Evolutionary conservation across 2,888 invertebrate genomes (phyloP).

Genomic region (Leptopilina myrica): DNA sequence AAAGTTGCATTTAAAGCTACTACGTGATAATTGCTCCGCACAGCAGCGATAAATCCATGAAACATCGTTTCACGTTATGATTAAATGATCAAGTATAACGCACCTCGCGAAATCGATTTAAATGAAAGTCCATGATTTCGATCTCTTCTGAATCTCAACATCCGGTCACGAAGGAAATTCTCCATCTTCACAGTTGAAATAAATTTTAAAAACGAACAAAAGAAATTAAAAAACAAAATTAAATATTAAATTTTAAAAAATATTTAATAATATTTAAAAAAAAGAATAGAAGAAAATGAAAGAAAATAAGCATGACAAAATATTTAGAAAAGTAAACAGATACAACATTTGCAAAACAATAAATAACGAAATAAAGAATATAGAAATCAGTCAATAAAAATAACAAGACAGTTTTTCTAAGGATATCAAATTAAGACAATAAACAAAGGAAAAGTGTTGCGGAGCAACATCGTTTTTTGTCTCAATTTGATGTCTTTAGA

Average conservation of each 20-base stretch:
- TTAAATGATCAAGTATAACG: constrained; percentile 17
- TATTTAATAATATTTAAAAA: too few relatives aligned
- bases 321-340: too few relatives aligned
- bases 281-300: too few relatives aligned
- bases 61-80: constrained; percentile 29
- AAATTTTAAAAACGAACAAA: constrained; percentile 2
- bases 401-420: too few relatives aligned
- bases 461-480: too few relatives aligned
- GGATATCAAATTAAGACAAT: too few relatives aligned
- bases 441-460: too few relatives aligned
- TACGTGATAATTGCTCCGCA: constrained; percentile 34
- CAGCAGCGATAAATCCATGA: constrained; percentile 15
- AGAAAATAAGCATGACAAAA: too few relatives aligned
- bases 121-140: constrained; percentile 41
- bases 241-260: too few relatives aligned
- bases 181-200: constrained; percentile 30
- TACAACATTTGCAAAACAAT: too few relatives aligned
- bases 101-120: constrained; percentile 12
- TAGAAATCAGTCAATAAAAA: not conserved
- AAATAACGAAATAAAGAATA: not conserved
- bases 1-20: constrained; percentile 21
- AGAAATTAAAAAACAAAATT: not conserved
- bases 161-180: constrained; percentile 67
- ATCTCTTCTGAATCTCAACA: constrained; percentile 56
- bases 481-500: too few relatives aligned